Evolutionary conservation across 2,797 vertebrate species (phyloP), one percentile per base, ranked within the genome.

Genomic region (Anas acuta): DNA sequence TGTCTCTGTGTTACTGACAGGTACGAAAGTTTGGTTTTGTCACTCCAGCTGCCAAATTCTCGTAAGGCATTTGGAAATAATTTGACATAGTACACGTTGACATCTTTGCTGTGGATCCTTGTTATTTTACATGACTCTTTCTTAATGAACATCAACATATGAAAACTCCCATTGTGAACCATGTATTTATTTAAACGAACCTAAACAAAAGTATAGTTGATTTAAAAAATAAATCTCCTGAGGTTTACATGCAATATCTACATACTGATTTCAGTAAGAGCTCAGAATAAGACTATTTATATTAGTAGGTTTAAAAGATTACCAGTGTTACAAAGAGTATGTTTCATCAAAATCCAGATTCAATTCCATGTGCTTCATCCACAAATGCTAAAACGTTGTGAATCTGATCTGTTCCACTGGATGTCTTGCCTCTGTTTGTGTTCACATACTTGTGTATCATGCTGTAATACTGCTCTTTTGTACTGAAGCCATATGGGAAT

Each of bases 371-470:
- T 41, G 1, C 77, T 82, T 89, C 89, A 74, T 98, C 98, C 67
- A 98, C 96, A 97, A 96, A 98, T 33, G 2, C 2, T 13, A 96
- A 92, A 72, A 7, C 85, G 22, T n/a, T 39, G 21, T 39, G 65
- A 23, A 72, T 0, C 2, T 9, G 6, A 22, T 45, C n/a, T 32
- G 37, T 25, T 25, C 86, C 30, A 0, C 26, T 3, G 1, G 92
- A 97, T 19, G 0, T 14, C 9, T 56, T 0, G n/a, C 2, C 53
- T n/a, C 25, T 23, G 2, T 80, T 25, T 43, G 18, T 25, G 7
- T 84, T 97, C 57, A 97, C 81, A 0, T 97, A 97, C 33, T 96
- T 92, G 87, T 98, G 98, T 93, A 99, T 32, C 16, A 58, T 95
- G 90, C 98, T 98, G 67, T 98, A 99, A 96, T 95, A 96, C 25